Evolutionary conservation across 2,797 vertebrate species (phyloP), one percentile per base, ranked within the genome.

Genomic region (Poeciliopsis turneri): DNA sequence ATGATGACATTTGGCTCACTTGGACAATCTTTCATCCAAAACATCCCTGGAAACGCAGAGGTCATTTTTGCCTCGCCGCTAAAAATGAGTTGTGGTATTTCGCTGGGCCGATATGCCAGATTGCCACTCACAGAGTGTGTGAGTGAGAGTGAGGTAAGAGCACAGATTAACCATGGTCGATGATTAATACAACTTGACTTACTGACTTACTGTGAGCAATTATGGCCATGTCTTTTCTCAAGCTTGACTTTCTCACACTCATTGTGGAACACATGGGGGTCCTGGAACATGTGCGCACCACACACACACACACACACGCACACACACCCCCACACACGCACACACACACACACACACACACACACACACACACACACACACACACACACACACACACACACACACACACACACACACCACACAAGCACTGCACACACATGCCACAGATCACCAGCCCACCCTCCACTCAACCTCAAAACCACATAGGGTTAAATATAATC

Each of bases 401-500:
- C 89, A 91, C 36, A 86, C 89, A 87, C 79, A 85, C 83, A 83
- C 85, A 84, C 6, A 51, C 75, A 83, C 84, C 83, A 83, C 85
- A 83, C 7, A 53, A 89, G 83, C 83, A 15, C 36, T 15, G 47
- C 75, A 83, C 90, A 87, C 89, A 91, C 36, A 86, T 85, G 88
- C 90, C 88, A 86, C 84, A 78, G 86, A 92, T 88, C 80, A 82
- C 89, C 88, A 92, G 86, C 92, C 92, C 89, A 92, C 93, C 89
- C 91, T 92, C 91, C 83, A 47, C 84, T 93, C 91, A 93, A 94
- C 94, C 94, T 93, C 89, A 88, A 94, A 94, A 95, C 95, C 94
- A 94, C 95, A 89, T 91, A 92, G 94, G 94, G 94, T 95, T 95
- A 95, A 95, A 94, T 92, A 92, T 93, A 93, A 96, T 95, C 93